Conservation (phyloP, 1,140 invertebrate species). For the Drosophila tropicalis region DNA sequence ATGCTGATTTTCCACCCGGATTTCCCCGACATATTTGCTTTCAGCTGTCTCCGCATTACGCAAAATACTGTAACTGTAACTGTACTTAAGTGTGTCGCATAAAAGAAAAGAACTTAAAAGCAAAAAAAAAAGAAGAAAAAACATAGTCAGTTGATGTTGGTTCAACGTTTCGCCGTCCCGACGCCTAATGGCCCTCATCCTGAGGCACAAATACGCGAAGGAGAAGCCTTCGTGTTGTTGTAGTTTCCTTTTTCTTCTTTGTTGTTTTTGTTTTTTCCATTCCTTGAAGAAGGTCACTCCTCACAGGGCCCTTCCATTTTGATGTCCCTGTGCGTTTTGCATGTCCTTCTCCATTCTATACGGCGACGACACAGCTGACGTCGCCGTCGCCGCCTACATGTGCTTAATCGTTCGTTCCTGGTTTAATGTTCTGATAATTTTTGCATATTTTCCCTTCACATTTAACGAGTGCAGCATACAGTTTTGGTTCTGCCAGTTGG, state of each 20-base stretch:
- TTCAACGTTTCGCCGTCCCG: not conserved
- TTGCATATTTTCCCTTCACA: not conserved
- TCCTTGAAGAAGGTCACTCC: slow-evolving; percentile 74
- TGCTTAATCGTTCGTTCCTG: slow-evolving; percentile 35
- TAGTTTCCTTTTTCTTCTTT: not conserved
- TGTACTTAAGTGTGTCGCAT: slow-evolving; percentile 35
- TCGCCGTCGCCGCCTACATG: slow-evolving; percentile 17
- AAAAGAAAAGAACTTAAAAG: not conserved
- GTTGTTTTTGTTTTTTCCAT: slow-evolving; percentile 43
- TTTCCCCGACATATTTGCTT: slow-evolving; percentile 30
- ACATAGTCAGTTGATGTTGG: slow-evolving; percentile 15
- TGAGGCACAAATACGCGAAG: slow-evolving; percentile 9
- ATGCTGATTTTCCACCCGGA: slow-evolving; percentile 15
- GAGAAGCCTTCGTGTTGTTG: slow-evolving; percentile 28
- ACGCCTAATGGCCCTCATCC: slow-evolving; percentile 18
- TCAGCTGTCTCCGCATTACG: slow-evolving; percentile 44
- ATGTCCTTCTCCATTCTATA: not conserved
- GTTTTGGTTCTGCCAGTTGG: too few species aligned
- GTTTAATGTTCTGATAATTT: slow-evolving; percentile 36
- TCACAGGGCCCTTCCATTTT: not conserved
- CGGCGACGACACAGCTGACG: not conserved
- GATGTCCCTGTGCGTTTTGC: slow-evolving; percentile 22
- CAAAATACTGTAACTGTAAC: slow-evolving; percentile 44
- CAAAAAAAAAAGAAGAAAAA: not conserved
- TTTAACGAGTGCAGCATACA: too few species aligned